Base-by-base conservation (phyloP, 2,797 vertebrate genomes). In the Hippopotamyrus pictus region DNA sequence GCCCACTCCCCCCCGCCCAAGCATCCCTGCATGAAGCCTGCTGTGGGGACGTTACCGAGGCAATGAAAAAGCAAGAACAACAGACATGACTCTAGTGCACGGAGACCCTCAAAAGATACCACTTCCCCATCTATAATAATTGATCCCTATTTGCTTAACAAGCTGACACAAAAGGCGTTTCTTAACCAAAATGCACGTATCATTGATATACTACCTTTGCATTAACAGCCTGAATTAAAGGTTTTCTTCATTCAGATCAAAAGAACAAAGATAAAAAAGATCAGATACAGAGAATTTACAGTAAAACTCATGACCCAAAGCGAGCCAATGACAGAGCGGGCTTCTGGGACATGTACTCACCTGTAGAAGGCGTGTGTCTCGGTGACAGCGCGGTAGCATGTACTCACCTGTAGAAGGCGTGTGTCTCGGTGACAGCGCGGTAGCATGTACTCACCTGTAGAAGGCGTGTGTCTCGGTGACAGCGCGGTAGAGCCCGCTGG, bases 311-410 rank as follows among this genome's bases (percentile, higher is more conserved):
- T 22, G 57, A 7, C 22, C 22, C 59, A 1, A 9, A 29, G 9
- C 0, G 22, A 12, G 59, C 59, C 59, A 29, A 29, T 65, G 22
- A 62, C n/a, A 25, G n/a, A 62, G n/a, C n/a, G 2, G 57, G 7
- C 3, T 25, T 29, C 8, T 65, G 19, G 29, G 2, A 2, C 19
- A 8, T 33, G 37, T 22, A 9, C 96, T 91, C 90, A 97, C 98
- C 99, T 98, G 96, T 99, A 99, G 95, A 99, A 99, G 0, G 99
- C 98, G 17, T 99, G 99, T 0, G 98, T 99, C 93, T 99, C 98
- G 0, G 99, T 99, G 93, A 99, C 98, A 4, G 98, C 98, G 83
- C 99, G 94, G 92, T 99, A 99, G 46, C 17, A 3, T 50, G 51
- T n/a, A 7, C 96, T 91, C 90, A 97, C 98, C 99, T 98, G 96